Evolutionary conservation across 92 coral and sea anemone species (phyloP), one percentile per base, ranked within the genome.

Genomic region (Phymanthus crucifer): DNA sequence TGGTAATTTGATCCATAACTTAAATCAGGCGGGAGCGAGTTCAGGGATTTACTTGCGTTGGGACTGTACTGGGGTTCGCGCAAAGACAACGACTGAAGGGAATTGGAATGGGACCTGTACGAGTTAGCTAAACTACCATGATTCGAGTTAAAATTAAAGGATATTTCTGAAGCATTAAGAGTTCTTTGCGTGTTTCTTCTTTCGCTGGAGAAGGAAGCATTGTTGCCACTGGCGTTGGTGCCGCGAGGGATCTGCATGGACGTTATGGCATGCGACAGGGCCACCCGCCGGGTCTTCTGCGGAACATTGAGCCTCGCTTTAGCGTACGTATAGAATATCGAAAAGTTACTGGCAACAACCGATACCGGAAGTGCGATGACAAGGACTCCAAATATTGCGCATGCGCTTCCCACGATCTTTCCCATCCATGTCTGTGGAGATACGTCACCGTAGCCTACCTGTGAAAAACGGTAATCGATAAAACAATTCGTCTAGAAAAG

Each of bases 291-390:
- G 50, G 88, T 90, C 78, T 93, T 95, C 32, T 89, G 97, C 6
- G 99, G 99, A 21, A 95, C 40, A 83, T 95, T 95, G 70, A 95
- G 99, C 85, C 99, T 86, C 58, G 99, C 99, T 73, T 95, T 95
- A 73, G 98, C 99, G 74, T 95, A 95, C 31, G 99, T 95, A 90
- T 95, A 95, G 76, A 89, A 95, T 76, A 95, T 73, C 11, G 94
- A 88, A 66, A 95, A 95, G 94, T 95, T 95, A 24, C 98, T 95
- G 11, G 96, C 98, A 19, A 95, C 94, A 32, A 95, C 99, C 27
- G 99, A 95, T 31, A 95, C 99, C 19, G 99, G 99, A 18, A 95
- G 89, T 19, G 99, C 99, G 36, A 95, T 95, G 78, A 95, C 99
- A 34, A 95, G 87, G 40, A 95, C 99, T n/a, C 99, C 99, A 78